Evolutionary conservation across 2,113 vertebrate genomes (phyloP), one percentile per base, ranked within the genome.

Genomic region (Vidua chalybeata): DNA sequence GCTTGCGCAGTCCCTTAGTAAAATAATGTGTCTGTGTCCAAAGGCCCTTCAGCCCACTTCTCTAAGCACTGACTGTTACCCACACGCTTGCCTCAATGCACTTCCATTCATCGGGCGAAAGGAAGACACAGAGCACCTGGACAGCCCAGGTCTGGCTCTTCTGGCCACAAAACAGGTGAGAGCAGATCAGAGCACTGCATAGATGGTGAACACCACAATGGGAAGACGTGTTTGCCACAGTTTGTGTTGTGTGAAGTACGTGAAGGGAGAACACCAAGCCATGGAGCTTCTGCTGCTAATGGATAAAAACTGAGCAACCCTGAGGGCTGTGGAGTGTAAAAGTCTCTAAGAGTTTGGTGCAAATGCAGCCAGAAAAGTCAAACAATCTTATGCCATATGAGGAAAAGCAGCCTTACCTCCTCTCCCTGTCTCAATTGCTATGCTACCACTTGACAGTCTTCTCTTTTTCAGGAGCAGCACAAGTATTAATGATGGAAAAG

Each of bases 131-230:
- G 71, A 87, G 85, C 72, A 78, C 39, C 51, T 80, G 68, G 48
- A 30, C 4, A 2, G 33, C 27, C 43, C 1, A 0, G 15, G 33
- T 59, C 90, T 67, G 55, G 27, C 27, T 85, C 55, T 86, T 79
- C 52, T 33, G 85, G 67, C 89, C 75, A 76, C 84, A 73, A 11
- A 80, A 69, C 51, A 87, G 72, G 84, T 33, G 81, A 88, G 76
- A 85, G 55, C 85, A 88, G 48, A 33, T 86, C 56, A 68, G 72
- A 68, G 51, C 45, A 22, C 46, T 80, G 72, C 64, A 22, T 3
- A 31, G 59, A 9, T 59, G 43, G 46, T 59, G 69, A 74, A 10
- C 17, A 2, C 21, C 51, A 8, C 0, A 0, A 59, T 59, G 81
- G 66, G 74, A 93, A 49, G 46, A 91, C 0, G 0, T 15, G 14